Evolutionary conservation across 2,888 invertebrate genomes (phyloP).

Genomic region (Microctonus brassicae): DNA sequence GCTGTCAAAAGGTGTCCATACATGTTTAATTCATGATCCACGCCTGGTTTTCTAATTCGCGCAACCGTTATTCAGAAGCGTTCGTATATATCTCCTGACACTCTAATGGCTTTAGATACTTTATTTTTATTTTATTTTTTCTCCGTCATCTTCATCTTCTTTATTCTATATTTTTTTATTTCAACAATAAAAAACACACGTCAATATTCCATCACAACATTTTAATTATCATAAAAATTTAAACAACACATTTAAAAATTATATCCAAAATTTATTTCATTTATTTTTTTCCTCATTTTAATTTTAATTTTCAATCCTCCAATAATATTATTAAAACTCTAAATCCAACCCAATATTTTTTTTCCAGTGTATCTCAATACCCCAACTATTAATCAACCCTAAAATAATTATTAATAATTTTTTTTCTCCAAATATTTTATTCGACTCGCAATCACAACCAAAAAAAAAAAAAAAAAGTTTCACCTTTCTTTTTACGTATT

Average conservation of each 20-base stretch:
- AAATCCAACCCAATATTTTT: no score
- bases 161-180: neutral
- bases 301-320: neutral
- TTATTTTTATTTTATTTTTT: neutral
- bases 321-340: no score
- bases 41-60: slow-evolving; percentile 54
- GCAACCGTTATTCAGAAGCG: slow-evolving; percentile 42
- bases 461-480: neutral
- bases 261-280: neutral
- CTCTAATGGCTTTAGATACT: slow-evolving; percentile 4
- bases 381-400: no score
- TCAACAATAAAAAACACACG: neutral
- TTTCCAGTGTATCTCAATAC: no score
- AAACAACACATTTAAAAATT: neutral
- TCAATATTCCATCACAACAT: neutral
- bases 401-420: neutral
- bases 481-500: slow-evolving; percentile 12
- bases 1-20: slow-evolving; percentile 52
- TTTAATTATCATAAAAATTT: neutral
- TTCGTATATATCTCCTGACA: slow-evolving; percentile 13
- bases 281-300: neutral
- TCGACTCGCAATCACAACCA: neutral
- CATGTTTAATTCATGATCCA: slow-evolving; percentile 66
- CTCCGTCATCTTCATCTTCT: neutral
- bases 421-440: slow-evolving; percentile 1